Percentiles rank a stretch among this genome's conserved stretches.
phyloP scores from a whole-genome alignment of 2,888 invertebrate species.

The Chouioia cunea region DNA sequence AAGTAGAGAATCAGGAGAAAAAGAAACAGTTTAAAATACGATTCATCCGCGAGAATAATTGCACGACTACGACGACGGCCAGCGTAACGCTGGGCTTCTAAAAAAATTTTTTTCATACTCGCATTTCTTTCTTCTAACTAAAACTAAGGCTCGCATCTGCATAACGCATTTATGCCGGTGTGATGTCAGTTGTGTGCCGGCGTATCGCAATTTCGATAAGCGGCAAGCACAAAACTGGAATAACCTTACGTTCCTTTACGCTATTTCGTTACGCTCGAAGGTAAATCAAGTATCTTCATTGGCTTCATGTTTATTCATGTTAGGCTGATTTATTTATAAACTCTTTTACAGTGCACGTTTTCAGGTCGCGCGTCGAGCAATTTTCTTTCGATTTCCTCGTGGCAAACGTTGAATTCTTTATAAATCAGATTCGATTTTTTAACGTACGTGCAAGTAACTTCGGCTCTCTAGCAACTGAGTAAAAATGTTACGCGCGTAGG shows the following conservation, averaged over 20 bases:
- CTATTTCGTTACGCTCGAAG: constrained; percentile 30
- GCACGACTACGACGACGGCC: too few species aligned
- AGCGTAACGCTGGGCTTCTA: too few species aligned
- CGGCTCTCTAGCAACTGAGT: too few species aligned
- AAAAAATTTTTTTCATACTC: constrained; percentile 22
- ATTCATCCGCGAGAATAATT: too few species aligned
- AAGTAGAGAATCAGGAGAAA: constrained; percentile 39
- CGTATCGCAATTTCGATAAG: neutral
- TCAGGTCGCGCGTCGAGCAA: neutral
- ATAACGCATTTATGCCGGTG: neutral
- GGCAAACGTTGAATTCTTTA: too few species aligned
- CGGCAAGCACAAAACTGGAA: constrained; percentile 37
- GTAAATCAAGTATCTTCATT: constrained; percentile 22
- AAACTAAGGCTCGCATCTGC: neutral
- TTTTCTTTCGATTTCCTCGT: neutral
- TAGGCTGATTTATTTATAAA: constrained; percentile 5
- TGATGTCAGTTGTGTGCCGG: neutral
- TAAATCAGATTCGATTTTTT: too few species aligned
- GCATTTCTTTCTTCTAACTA: neutral
- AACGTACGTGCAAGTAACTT: too few species aligned
- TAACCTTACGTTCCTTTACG: constrained; percentile 27
- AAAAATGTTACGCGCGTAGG: too few species aligned
- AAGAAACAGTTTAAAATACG: neutral
- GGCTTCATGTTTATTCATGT: constrained; percentile 31
- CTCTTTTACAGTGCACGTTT: constrained; percentile 1